phyloP scores from a whole-genome alignment of 1,140 invertebrate genomes.

The Solenopsis fugax region DNA sequence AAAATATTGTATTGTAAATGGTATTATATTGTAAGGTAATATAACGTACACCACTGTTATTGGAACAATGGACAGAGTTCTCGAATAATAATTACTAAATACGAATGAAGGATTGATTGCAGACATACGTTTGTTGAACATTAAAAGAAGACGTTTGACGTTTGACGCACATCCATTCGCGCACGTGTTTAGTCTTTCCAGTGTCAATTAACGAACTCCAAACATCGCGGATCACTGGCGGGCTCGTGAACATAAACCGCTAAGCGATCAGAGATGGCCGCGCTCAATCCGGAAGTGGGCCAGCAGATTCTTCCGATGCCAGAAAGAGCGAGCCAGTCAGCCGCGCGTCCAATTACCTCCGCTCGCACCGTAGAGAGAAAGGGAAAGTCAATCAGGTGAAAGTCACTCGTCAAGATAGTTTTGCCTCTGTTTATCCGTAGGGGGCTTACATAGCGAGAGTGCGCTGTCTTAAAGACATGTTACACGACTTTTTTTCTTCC shows the following conservation, averaged over 20 bases:
- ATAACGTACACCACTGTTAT: not conserved
- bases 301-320: constrained; percentile 52
- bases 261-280: constrained; percentile 29
- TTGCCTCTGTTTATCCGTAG: constrained; percentile 63
- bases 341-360: constrained; percentile 62
- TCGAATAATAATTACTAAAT: constrained; percentile 2
- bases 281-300: constrained; percentile 55
- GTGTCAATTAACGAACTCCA: constrained; percentile 24
- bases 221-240: constrained; percentile 5
- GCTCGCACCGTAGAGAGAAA: constrained; percentile 76
- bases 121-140: constrained; percentile 5
- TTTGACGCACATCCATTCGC: not conserved
- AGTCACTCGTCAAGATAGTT: constrained; percentile 73
- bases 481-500: constrained; percentile 14
- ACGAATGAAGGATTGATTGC: not conserved
- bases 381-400: constrained; percentile 82
- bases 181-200: constrained; percentile 25
- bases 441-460: constrained; percentile 50
- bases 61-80: not conserved
- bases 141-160: not conserved
- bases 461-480: constrained; percentile 10
- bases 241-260: constrained; percentile 23
- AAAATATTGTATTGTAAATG: not conserved
- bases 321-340: constrained; percentile 45
- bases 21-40: not conserved